Percentiles rank a stretch among this genome's conserved stretches.
These are phyloP conservation scores for Diachasmimorpha longicaudata DNA, from an alignment of 1,140 invertebrate genomes.

Conservation along the genomic window DNA sequence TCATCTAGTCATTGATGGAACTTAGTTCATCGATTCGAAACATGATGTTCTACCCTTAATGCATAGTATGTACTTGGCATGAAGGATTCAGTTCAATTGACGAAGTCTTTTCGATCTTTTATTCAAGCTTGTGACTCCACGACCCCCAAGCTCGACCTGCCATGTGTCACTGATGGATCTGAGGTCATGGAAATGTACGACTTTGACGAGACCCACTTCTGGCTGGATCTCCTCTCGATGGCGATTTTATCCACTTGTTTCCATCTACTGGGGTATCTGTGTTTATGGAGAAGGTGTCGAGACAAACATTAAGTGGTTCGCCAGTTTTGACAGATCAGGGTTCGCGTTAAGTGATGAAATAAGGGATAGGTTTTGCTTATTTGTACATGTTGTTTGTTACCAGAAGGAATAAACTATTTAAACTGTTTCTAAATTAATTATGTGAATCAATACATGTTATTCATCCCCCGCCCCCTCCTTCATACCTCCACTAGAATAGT, in stretches of 20 bases:
- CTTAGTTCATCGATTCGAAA: too few relatives aligned
- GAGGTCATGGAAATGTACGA: conserved; percentile 77
- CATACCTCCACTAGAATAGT: too few relatives aligned
- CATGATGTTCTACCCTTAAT: too few relatives aligned
- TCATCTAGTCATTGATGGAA: too few relatives aligned
- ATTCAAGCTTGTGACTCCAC: conserved; percentile 68
- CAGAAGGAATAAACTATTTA: too few relatives aligned
- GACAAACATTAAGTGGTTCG: conserved; percentile 62
- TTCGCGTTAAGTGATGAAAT: background rate
- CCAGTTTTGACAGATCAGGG: background rate
- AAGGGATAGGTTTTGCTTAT: too few relatives aligned
- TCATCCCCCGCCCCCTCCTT: too few relatives aligned
- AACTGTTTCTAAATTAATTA: too few relatives aligned
- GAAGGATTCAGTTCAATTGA: background rate
- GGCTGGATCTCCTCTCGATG: conserved; percentile 71
- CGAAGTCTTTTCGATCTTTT: background rate
- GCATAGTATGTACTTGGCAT: too few relatives aligned
- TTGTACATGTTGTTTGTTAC: too few relatives aligned
- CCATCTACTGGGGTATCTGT: conserved; percentile 73
- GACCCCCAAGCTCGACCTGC: conserved; percentile 62
- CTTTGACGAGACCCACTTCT: conserved; percentile 71
- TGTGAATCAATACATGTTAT: too few relatives aligned
- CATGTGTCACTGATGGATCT: conserved; percentile 74
- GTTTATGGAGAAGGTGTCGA: conserved; percentile 69
- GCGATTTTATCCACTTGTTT: conserved; percentile 71